These are phyloP conservation scores for Pelmatolapia mariae DNA, from an alignment of 2,113 vertebrate species.

Conservation along the genomic window DNA sequence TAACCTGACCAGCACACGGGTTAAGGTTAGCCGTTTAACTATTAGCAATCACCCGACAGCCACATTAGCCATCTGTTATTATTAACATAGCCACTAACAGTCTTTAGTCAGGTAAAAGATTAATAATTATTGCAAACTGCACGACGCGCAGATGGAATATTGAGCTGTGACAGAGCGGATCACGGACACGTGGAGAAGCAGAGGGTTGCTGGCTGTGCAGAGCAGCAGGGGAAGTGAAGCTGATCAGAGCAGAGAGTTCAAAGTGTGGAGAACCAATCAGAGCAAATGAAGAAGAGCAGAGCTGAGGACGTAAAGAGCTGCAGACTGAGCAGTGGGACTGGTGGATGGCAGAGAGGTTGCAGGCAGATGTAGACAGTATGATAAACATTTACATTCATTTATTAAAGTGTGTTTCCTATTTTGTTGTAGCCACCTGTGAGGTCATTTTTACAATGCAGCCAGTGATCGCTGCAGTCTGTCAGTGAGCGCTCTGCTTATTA, in stretches of 20 bases:
- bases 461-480: neutral
- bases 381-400: neutral
- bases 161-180: neutral
- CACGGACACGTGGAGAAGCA: neutral
- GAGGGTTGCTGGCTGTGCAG: neutral
- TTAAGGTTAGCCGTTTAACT: rapidly evolving
- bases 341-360: neutral
- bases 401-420: neutral
- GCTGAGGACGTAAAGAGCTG: neutral
- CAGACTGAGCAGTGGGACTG: neutral
- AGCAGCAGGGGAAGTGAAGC: neutral
- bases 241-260: neutral
- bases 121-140: neutral
- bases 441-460: neutral
- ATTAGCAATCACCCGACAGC: neutral
- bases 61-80: neutral
- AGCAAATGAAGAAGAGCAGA: neutral
- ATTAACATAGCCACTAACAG: neutral
- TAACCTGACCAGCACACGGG: neutral
- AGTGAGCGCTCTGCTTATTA: neutral
- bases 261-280: neutral
- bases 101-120: neutral
- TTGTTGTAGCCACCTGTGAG: neutral
- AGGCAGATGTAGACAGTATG: neutral
- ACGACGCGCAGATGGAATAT: neutral